These are phyloP conservation scores for mouse (Mus musculus) DNA, from an alignment of 2,113 vertebrate genomes.

Conservation along the genomic window DNA sequence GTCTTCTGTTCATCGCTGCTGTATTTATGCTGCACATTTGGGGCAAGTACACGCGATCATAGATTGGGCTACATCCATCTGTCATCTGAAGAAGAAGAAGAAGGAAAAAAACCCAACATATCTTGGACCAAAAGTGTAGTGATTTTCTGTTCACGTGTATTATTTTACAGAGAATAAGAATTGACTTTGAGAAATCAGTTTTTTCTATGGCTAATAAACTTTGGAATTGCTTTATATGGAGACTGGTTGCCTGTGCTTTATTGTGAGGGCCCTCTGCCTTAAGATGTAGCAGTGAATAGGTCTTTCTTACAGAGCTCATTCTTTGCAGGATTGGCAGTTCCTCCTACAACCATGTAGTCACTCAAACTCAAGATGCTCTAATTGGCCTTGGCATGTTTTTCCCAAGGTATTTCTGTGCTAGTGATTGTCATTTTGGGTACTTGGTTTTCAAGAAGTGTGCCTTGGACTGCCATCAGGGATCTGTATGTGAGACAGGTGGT, in stretches of 20 bases:
- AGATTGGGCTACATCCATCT: slow-evolving; percentile 86
- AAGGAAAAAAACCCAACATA: slow-evolving; percentile 78
- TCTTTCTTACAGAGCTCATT: neutral
- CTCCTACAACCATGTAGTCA: neutral
- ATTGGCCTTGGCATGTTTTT: slow-evolving; percentile 49
- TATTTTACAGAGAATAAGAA: slow-evolving; percentile 74
- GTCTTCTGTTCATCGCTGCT: slow-evolving; percentile 99
- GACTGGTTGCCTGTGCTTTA: slow-evolving; percentile 69
- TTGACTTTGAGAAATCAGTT: slow-evolving; percentile 76
- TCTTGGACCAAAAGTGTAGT: slow-evolving; percentile 96
- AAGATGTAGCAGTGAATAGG: slow-evolving; percentile 32
- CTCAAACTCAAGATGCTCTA: slow-evolving; percentile 44
- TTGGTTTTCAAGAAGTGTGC: slow-evolving; percentile 20
- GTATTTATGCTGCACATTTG: slow-evolving; percentile 99
- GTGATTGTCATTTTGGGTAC: slow-evolving; percentile 53
- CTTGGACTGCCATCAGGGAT: slow-evolving; percentile 36
- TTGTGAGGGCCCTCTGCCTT: slow-evolving; percentile 64
- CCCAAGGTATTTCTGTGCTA: slow-evolving; percentile 52
- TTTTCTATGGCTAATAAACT: slow-evolving; percentile 81
- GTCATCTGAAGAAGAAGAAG: slow-evolving; percentile 80
- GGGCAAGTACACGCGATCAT: slow-evolving; percentile 99
- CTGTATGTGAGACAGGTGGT: slow-evolving; percentile 61
- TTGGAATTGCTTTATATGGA: slow-evolving; percentile 74
- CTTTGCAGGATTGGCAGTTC: slow-evolving; percentile 32
- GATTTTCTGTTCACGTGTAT: slow-evolving; percentile 84